Conservation (phyloP, 2,113 vertebrate genomes). For the Trematomus loennbergii region DNA sequence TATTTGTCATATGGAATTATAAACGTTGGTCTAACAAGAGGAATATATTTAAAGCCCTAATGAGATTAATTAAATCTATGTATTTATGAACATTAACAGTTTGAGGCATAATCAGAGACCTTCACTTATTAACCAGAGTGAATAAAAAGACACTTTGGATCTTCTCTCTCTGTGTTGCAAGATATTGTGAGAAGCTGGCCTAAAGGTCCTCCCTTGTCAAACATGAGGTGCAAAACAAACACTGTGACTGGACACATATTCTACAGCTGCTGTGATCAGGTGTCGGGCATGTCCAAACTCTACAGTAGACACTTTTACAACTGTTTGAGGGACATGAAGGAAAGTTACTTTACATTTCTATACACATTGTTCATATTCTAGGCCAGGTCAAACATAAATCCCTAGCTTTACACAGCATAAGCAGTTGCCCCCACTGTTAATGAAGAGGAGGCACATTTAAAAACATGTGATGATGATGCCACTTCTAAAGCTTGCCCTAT, state of each 20-base stretch:
- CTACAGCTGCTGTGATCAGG: conserved; percentile 46
- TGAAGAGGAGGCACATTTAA: conserved; percentile 9
- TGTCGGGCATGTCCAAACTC: background rate
- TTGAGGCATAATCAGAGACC: background rate
- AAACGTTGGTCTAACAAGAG: background rate
- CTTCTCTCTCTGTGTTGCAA: conserved; percentile 10
- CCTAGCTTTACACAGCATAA: background rate
- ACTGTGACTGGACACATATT: conserved; percentile 43
- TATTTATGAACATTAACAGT: background rate
- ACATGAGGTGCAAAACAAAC: conserved; percentile 64
- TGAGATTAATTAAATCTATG: background rate
- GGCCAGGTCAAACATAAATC: background rate
- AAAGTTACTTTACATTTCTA: background rate
- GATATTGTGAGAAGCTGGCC: conserved; percentile 22
- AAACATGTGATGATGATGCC: background rate
- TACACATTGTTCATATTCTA: background rate
- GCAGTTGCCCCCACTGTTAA: background rate
- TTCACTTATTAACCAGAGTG: background rate
- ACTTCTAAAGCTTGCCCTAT: background rate
- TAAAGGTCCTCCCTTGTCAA: conserved; percentile 76
- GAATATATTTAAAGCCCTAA: background rate
- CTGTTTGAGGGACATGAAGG: background rate
- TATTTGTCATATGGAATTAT: background rate
- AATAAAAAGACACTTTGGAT: conserved; percentile 5
- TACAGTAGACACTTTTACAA: background rate